Evolutionary conservation across 1,140 invertebrate genomes (phyloP).

Genomic region (Venturia canescens): DNA sequence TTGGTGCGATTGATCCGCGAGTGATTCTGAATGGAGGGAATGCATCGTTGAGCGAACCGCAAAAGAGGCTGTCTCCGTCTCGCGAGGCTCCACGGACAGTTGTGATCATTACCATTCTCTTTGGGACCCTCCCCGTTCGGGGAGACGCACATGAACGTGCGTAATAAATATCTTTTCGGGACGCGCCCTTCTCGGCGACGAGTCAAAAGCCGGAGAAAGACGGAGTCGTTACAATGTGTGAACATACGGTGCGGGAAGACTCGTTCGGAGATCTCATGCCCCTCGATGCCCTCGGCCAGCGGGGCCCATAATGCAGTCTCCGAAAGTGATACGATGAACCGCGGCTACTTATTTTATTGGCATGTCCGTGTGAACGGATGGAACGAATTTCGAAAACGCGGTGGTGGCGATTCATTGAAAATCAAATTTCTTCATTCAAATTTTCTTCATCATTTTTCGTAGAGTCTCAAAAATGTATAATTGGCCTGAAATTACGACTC

Average conservation of each 20-base stretch:
- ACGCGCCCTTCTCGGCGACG: slow-evolving; percentile 58
- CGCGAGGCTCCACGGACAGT: slow-evolving; percentile 61
- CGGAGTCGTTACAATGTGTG: not conserved
- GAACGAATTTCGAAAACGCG: too few relatives aligned
- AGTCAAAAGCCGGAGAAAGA: not conserved
- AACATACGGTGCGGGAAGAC: slow-evolving; percentile 7
- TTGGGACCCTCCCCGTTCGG: slow-evolving; percentile 51
- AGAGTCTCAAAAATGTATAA: too few relatives aligned
- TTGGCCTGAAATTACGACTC: too few relatives aligned
- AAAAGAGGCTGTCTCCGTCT: slow-evolving; percentile 72
- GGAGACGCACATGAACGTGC: slow-evolving; percentile 42
- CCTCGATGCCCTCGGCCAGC: not conserved
- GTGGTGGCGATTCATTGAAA: too few relatives aligned
- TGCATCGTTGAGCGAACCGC: slow-evolving; percentile 73
- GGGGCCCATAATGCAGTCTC: too few relatives aligned
- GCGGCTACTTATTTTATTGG: too few relatives aligned
- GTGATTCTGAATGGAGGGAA: slow-evolving; percentile 18
- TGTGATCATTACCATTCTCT: slow-evolving; percentile 70
- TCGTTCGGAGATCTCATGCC: not conserved
- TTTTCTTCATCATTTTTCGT: too few relatives aligned
- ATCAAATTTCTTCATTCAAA: too few relatives aligned
- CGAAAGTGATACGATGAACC: too few relatives aligned
- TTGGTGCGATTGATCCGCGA: too few relatives aligned
- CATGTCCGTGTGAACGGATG: too few relatives aligned
- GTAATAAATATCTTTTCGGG: slow-evolving; percentile 72